Base-by-base conservation (phyloP, 2,797 vertebrate genomes). In the Sebastes diploproa region DNA sequence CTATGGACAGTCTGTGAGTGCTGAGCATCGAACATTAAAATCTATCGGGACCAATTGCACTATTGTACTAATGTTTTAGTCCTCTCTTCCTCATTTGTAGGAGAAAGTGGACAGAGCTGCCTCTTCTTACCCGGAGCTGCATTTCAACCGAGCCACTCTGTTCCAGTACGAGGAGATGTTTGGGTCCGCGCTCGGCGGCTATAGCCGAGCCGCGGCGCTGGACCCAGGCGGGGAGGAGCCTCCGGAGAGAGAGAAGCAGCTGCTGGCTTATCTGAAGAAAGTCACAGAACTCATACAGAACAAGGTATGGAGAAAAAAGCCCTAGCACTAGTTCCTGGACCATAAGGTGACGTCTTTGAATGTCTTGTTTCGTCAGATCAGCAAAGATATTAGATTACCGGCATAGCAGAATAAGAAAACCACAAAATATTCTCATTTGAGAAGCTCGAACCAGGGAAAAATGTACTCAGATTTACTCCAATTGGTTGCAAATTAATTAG, bases 101-200 rank as follows among this genome's bases (percentile, higher is more conserved):
- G 97, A 98, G 90, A 97, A 95, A 80, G 96, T 97, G 23, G 97
- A 98, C 87, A 93, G 94, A 86, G 94, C 93, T 1, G 96, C 97
- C 4, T 95, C 95, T 7, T 96, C 93, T 81, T 97, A 96, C 87
- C 96, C 97, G 0, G 97, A 98, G 86, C 94, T 98, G 78, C 97
- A 98, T 86, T 97, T 97, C 86, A 98, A 98, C 94, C 91, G 96
- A 72, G 92, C 96, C 70, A 96, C 93, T 16, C 91, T 98, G 65
- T 96, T 97, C 90, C 97, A 98, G 88, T 98, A 97, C 1, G 97
- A 98, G 89, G 97, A 98, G 92, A 97, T 95, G 95, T 98, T 95
- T 5, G 93, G 94, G 9, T 97, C 96, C 2, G 97, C 97, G 25
- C 91, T 98, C 9, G 94, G 88, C 1, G 97, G 97, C 56, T 98